Evolutionary conservation across 2,888 invertebrate genomes (phyloP), one percentile per base, ranked within the genome.

Genomic region (Serripes groenlandicus): DNA sequence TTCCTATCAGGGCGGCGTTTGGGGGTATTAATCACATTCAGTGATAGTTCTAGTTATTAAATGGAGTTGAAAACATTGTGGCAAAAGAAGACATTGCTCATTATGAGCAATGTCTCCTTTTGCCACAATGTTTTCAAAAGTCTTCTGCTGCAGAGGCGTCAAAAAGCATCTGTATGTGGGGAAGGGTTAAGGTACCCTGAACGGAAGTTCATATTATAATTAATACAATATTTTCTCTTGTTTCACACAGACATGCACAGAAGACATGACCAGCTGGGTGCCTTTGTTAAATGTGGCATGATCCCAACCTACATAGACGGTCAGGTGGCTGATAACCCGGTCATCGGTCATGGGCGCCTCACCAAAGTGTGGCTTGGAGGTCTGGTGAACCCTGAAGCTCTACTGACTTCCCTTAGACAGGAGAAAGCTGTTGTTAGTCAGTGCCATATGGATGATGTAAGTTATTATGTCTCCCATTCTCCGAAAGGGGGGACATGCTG

Each of bases 331-430:
- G 83, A 88, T 28, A 89, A 88, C 30, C 87, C 88, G 0, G 88
- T 90, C 2, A 89, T 90, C 23, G 90, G 91, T 23, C 88, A 91
- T 35, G 94, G 94, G 2, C 85, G 83, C 11, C 90, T 94, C 68
- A 83, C 89, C 30, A 87, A 88, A 11, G 90, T 94, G 23, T 94
- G 94, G 94, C 90, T 94, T 1, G 94, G 94, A 28, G 94, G 94
- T 21, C 90, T 94, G 18, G 93, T 93, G 76, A 94, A 93, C 78
- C 94, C 94, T 2, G 90, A 90, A 75, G 93, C 93, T 15, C 81
- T 94, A 18, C 80, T 94, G 28, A 92, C 93, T 28, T 91, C 94
- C 0, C 80, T 94, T 4, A 81, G 84, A 66, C 93, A 93, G 80
- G 94, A 94, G 89, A 93, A 92, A 80, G 94, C 94, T 30, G 91